Percentiles rank a stretch among this genome's conserved stretches.
phyloP scores from a whole-genome alignment of 2,888 invertebrate species.

The Volucella zonaria region DNA sequence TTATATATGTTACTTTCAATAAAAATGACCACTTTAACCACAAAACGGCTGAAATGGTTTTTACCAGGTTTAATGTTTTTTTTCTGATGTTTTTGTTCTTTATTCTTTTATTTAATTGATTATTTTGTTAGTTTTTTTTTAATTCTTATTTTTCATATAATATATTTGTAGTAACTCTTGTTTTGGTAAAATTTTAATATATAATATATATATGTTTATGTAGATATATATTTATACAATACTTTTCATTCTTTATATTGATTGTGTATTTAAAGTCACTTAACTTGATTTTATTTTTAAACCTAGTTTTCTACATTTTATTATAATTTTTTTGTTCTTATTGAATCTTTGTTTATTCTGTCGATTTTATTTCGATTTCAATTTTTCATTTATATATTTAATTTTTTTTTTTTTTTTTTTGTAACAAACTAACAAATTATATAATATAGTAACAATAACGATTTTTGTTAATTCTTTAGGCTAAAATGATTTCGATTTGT shows the following conservation, averaged over 20 bases:
- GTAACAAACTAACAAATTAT: constrained; percentile 54
- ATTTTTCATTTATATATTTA: neutral
- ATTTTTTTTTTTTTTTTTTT: constrained; percentile 5
- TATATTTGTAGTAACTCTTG: too few relatives aligned
- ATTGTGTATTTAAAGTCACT: constrained; percentile 11
- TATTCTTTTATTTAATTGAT: neutral
- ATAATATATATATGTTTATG: neutral
- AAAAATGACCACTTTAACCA: too few relatives aligned
- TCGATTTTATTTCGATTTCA: constrained; percentile 22
- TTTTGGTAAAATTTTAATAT: neutral
- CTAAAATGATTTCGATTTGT: neutral
- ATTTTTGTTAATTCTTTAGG: neutral
- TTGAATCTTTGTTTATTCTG: constrained; percentile 27
- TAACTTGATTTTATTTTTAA: neutral
- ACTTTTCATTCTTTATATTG: neutral
- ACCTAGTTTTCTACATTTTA: neutral
- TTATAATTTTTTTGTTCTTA: neutral
- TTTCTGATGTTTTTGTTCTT: neutral
- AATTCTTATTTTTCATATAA: too few relatives aligned
- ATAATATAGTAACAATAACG: constrained; percentile 35
- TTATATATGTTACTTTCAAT: too few relatives aligned
- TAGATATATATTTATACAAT: neutral
- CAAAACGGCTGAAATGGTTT: too few relatives aligned
- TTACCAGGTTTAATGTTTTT: too few relatives aligned
- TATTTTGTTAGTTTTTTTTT: too few relatives aligned